phyloP scores from a whole-genome alignment of 1,140 invertebrate species.

The Eurosta solidaginis region DNA sequence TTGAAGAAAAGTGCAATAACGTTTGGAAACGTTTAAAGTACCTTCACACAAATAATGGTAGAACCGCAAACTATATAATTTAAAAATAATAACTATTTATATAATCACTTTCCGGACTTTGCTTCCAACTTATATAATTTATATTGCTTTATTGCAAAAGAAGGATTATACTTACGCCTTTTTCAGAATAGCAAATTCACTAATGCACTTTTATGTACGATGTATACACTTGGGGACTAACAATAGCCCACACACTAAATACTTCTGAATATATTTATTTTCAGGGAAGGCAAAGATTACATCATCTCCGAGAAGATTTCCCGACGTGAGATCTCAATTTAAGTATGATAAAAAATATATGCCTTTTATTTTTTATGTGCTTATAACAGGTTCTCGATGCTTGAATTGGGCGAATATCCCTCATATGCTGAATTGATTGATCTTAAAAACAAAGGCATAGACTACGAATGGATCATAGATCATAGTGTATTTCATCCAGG shows the following conservation, averaged over 20 bases:
- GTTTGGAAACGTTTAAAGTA: no score
- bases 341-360: not conserved
- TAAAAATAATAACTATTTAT: no score
- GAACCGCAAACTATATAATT: no score
- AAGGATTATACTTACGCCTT: not conserved
- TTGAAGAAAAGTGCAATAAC: no score
- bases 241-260: not conserved
- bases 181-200: not conserved
- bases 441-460: conserved; percentile 32
- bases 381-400: conserved; percentile 33
- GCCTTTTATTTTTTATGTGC: not conserved
- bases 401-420: conserved; percentile 38
- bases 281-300: not conserved
- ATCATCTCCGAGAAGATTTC: conserved; percentile 31
- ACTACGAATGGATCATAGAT: conserved; percentile 34
- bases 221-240: not conserved
- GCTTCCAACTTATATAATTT: no score
- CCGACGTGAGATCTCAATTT: conserved; percentile 30
- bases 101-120: no score
- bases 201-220: not conserved
- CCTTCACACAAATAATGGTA: no score
- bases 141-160: no score
- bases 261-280: not conserved
- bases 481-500: conserved; percentile 23
- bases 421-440: conserved; percentile 30